phyloP scores from a whole-genome alignment of 2,797 vertebrate species.

The Halcyon chelicuti region DNA sequence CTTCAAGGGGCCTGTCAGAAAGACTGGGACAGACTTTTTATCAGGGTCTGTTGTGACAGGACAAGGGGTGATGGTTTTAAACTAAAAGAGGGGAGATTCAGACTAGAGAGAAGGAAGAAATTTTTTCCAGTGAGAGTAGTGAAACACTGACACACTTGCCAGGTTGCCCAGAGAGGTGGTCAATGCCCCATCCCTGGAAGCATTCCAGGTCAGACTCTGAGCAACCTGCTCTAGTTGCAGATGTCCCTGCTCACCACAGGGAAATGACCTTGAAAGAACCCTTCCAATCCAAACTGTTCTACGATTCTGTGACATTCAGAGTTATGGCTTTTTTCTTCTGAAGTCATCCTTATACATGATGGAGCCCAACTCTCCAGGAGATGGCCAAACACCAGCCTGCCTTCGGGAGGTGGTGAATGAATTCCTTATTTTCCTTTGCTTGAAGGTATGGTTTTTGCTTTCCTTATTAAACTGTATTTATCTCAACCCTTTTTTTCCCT shows the following conservation, averaged over 20 bases:
- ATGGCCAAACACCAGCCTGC: not conserved
- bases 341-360: not conserved
- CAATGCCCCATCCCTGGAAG: not conserved
- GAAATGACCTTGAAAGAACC: not conserved
- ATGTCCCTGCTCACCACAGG: fast-evolving
- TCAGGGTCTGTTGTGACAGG: too few species aligned
- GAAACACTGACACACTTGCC: not conserved
- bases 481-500: not conserved
- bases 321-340: not conserved
- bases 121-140: not conserved
- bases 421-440: not conserved
- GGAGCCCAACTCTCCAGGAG: not conserved
- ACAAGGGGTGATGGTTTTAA: too few species aligned
- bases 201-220: not conserved
- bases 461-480: not conserved
- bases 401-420: not conserved
- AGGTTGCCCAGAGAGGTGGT: not conserved
- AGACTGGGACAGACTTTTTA: not conserved
- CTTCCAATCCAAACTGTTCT: not conserved
- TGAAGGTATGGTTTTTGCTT: not conserved
- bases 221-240: not conserved
- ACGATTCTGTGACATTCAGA: not conserved
- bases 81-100: too few species aligned
- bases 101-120: too few species aligned
- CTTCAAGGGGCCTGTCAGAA: not conserved